Percentiles rank a stretch among this genome's conserved stretches.
Conservation (phyloP, 2,113 vertebrate genomes). For the Labeo rohita region DNA sequence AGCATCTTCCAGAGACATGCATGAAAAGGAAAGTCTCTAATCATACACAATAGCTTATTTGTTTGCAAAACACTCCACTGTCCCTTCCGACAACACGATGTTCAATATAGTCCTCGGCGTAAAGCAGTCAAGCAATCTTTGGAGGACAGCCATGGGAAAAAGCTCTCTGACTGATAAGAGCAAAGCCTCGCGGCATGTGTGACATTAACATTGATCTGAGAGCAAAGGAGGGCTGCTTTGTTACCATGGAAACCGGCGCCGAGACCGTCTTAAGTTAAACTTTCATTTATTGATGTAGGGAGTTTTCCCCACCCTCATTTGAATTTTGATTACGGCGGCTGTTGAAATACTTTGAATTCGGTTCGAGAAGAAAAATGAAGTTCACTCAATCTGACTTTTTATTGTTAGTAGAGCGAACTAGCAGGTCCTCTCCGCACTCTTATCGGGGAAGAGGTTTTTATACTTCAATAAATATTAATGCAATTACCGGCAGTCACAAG, state of each 20-base stretch:
- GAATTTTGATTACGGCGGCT: conserved; percentile 54
- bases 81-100: conserved; percentile 3
- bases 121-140: conserved; percentile 27
- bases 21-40: not conserved
- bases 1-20: not conserved
- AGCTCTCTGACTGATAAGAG: conserved; percentile 37
- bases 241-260: conserved; percentile 57
- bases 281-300: conserved; percentile 54
- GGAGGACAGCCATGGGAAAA: conserved; percentile 37
- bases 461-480: conserved; percentile 48
- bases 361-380: conserved; percentile 35
- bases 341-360: conserved; percentile 48
- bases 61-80: not conserved
- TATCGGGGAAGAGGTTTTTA: conserved; percentile 42
- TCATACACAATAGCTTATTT: not conserved
- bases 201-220: conserved; percentile 43
- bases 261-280: conserved; percentile 47
- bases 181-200: conserved; percentile 34
- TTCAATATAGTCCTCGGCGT: not conserved
- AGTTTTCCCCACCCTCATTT: conserved; percentile 46
- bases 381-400: conserved; percentile 31
- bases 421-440: conserved; percentile 30
- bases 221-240: conserved; percentile 37
- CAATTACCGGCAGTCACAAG: conserved; percentile 35
- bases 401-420: conserved; percentile 41